A percentile compares a stretch with the other conserved stretches of the same genome.
These are phyloP conservation scores for Bursaphelenchus mucronatus DNA, from an alignment of 1,140 invertebrate genomes.

Conservation along the genomic window DNA sequence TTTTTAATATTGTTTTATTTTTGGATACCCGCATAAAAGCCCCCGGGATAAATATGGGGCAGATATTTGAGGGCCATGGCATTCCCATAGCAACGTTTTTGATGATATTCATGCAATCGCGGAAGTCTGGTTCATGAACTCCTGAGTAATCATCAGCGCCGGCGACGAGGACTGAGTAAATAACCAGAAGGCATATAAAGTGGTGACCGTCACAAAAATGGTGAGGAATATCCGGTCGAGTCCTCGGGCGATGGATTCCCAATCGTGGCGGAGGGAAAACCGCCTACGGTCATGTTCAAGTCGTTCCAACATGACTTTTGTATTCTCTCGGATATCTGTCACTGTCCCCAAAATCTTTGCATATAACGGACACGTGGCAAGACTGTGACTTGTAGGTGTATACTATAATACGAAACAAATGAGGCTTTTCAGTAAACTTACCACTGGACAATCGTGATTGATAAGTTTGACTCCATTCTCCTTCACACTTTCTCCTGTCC, in stretches of 20 bases:
- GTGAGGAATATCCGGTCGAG: constrained; percentile 20
- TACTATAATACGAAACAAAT: background rate
- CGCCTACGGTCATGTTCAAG: background rate
- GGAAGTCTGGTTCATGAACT: constrained; percentile 12
- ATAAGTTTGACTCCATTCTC: background rate
- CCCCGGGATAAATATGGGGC: no score
- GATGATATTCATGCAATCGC: background rate
- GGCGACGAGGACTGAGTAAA: background rate
- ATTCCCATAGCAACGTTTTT: no score
- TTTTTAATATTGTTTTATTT: no score
- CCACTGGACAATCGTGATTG: background rate
- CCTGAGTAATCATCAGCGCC: constrained; percentile 11
- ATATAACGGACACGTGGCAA: background rate
- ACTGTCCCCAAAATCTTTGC: background rate
- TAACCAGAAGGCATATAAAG: constrained; percentile 13
- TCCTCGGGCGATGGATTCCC: constrained; percentile 20
- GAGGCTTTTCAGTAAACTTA: background rate
- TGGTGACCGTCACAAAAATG: constrained; percentile 8
- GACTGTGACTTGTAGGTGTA: background rate
- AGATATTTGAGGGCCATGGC: no score
- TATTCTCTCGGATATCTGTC: background rate
- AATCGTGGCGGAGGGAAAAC: constrained; percentile 2
- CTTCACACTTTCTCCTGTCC: background rate
- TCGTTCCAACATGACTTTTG: background rate
- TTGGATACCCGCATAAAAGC: no score